Conservation (phyloP, 2,797 vertebrate species). For the Microchirus variegatus region DNA sequence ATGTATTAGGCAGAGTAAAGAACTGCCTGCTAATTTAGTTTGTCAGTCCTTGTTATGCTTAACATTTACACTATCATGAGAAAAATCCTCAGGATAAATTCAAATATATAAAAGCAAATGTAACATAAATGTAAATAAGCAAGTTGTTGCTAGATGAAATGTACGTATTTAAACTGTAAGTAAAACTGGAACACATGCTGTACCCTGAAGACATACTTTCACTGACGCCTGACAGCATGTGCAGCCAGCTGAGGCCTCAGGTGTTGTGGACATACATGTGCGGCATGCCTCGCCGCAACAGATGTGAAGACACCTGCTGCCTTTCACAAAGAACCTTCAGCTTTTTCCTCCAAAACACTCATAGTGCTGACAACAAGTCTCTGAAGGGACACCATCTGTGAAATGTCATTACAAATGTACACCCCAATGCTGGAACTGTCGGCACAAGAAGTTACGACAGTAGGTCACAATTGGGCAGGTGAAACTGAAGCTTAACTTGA, state of each 20-base stretch:
- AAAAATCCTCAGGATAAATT: too few species aligned
- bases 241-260: slow-evolving; percentile 35
- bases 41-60: too few species aligned
- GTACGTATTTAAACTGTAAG: too few species aligned
- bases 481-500: too few species aligned
- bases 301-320: slow-evolving; percentile 51
- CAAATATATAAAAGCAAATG: too few species aligned
- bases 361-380: background rate
- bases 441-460: background rate
- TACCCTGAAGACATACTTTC: slow-evolving; percentile 13
- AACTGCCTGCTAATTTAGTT: too few species aligned
- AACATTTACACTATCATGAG: too few species aligned
- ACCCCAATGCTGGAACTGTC: background rate
- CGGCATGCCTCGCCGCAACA: slow-evolving; percentile 29
- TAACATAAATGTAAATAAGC: too few species aligned
- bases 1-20: too few species aligned
- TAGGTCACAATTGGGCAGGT: too few species aligned
- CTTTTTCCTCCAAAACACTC: slow-evolving; percentile 1
- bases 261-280: background rate
- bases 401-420: background rate
- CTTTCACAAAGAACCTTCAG: slow-evolving; percentile 28
- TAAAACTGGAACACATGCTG: slow-evolving; percentile 1
- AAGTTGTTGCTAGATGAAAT: too few species aligned
- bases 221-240: slow-evolving; percentile 20
- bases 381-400: background rate